Evolutionary conservation across 2,888 invertebrate genomes (phyloP).

Genomic region (Germaria angustata): DNA sequence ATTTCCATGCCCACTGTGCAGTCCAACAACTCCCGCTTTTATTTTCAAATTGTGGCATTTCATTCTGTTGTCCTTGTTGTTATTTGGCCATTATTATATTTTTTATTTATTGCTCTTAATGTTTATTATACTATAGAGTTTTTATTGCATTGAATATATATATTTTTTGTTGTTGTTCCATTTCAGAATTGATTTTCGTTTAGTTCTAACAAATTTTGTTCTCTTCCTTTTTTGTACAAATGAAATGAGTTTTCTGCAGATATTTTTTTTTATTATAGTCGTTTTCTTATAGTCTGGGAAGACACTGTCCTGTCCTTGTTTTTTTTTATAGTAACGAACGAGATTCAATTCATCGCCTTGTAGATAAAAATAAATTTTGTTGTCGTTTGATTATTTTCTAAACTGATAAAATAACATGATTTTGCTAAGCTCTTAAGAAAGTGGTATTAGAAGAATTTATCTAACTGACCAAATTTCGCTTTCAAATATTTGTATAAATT

Average conservation of each 20-base stretch:
- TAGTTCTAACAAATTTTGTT: not conserved
- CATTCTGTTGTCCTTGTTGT: not conserved
- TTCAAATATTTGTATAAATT: not conserved
- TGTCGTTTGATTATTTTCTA: not conserved
- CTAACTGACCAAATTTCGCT: not conserved
- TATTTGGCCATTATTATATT: not conserved
- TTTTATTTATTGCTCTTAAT: conserved; percentile 16
- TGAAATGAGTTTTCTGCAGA: not conserved
- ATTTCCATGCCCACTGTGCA: not conserved
- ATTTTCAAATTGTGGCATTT: not conserved
- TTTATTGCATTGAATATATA: conserved; percentile 12
- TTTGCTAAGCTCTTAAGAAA: not conserved
- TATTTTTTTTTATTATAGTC: not conserved
- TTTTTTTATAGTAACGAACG: too few relatives aligned
- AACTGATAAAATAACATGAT: not conserved
- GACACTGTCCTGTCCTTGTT: too few relatives aligned
- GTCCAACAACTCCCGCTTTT: not conserved
- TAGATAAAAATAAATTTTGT: not conserved
- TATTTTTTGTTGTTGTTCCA: not conserved
- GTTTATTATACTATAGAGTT: conserved; percentile 10
- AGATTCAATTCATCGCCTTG: not conserved
- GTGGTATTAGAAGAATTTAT: not conserved
- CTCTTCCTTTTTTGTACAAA: not conserved
- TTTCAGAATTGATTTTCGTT: conserved; percentile 40
- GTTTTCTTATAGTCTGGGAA: too few relatives aligned